A percentile compares a stretch with the other conserved stretches of the same genome.
These are phyloP conservation scores for Echinops telfairi DNA, from an alignment of 2,113 vertebrate species.

Conservation along the genomic window DNA sequence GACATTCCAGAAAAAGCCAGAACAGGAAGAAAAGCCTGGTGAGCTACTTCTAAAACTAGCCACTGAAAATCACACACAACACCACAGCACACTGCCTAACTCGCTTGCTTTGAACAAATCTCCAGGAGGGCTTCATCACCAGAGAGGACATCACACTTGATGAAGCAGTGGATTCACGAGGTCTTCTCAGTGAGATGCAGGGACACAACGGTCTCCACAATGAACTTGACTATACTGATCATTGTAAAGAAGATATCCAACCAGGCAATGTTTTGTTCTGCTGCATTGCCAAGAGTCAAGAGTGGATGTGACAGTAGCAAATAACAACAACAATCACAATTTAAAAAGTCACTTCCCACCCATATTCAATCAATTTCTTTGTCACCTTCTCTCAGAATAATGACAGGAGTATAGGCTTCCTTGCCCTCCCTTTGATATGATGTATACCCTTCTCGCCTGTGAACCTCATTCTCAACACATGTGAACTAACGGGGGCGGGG, in stretches of 20 bases:
- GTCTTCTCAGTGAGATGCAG: background rate
- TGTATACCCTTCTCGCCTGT: background rate
- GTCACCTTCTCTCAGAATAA: background rate
- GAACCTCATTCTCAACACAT: fast-evolving
- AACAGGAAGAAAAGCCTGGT: background rate
- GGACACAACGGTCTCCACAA: background rate
- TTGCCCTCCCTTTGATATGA: background rate
- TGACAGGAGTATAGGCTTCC: background rate
- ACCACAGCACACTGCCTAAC: background rate
- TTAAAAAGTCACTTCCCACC: background rate
- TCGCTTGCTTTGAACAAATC: too few relatives aligned
- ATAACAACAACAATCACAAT: background rate
- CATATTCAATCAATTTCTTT: background rate
- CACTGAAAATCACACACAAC: background rate
- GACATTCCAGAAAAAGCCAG: background rate
- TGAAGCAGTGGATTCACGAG: background rate
- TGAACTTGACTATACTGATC: background rate
- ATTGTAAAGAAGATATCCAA: background rate
- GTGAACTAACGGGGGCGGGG: background rate
- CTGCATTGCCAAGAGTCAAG: background rate
- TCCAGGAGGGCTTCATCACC: background rate
- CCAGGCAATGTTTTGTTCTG: background rate
- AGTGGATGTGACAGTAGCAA: background rate
- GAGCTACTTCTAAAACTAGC: background rate
- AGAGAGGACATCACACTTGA: background rate